Percentiles rank a stretch among this genome's conserved stretches.
Conservation (phyloP, 2,797 vertebrate genomes). For the Eulemur rubriventer region DNA sequence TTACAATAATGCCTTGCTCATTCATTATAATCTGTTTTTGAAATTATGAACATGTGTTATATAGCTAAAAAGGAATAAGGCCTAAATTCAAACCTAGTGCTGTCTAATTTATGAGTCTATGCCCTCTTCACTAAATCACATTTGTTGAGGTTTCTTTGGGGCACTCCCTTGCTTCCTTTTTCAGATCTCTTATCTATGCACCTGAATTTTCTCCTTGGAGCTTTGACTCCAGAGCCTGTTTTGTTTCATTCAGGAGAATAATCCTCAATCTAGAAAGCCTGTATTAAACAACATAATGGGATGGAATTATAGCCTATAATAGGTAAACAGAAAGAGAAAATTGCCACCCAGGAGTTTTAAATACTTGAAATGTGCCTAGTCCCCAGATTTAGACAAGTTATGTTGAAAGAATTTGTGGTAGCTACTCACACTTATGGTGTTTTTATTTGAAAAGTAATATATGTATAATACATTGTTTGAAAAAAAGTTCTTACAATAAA, state of each 20-base stretch:
- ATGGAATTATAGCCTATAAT: constrained; percentile 18
- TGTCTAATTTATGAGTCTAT: background rate
- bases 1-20: background rate
- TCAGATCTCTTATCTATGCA: background rate
- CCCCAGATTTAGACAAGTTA: background rate
- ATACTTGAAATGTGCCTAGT: constrained; percentile 2
- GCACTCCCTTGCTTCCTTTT: background rate
- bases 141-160: constrained; percentile 38
- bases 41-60: background rate
- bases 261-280: constrained; percentile 11
- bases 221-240: constrained; percentile 11
- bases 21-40: constrained; percentile 6
- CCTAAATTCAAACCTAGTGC: background rate
- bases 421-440: background rate
- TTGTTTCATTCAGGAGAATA: constrained; percentile 56
- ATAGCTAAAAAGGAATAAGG: background rate
- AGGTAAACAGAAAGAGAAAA: constrained; percentile 33
- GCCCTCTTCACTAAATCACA: background rate
- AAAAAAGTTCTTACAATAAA: background rate
- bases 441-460: constrained; percentile 42
- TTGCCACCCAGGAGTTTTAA: background rate
- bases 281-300: background rate
- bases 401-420: background rate
- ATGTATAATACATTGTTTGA: background rate
- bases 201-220: background rate